A percentile compares a stretch with the other conserved stretches of the same genome.
Conservation (phyloP, 2,888 invertebrate genomes). For the Heliconius cydno region DNA sequence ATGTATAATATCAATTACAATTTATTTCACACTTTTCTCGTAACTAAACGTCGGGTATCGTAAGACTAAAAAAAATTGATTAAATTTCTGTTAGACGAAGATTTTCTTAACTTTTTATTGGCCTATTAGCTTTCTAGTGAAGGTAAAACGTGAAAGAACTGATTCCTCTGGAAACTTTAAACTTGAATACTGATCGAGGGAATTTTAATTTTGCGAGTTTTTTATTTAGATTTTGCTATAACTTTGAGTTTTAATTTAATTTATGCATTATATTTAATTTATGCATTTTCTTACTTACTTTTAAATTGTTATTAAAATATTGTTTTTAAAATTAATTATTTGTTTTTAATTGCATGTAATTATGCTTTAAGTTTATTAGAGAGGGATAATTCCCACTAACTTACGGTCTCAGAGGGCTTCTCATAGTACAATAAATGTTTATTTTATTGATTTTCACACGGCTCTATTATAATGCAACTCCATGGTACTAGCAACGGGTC, state of each 20-base stretch:
- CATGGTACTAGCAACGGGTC: conserved; percentile 24
- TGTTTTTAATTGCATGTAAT: background rate
- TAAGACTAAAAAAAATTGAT: conserved; percentile 57
- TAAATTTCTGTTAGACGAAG: conserved; percentile 48
- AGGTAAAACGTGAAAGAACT: conserved; percentile 38
- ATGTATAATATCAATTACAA: background rate
- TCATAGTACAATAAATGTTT: conserved; percentile 73
- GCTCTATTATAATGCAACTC: conserved; percentile 66
- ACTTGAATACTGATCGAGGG: conserved; percentile 27
- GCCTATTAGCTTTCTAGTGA: conserved; percentile 44
- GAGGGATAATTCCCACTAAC: conserved; percentile 44
- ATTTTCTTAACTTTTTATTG: conserved; percentile 46
- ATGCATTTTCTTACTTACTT: background rate
- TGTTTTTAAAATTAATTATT: background rate
- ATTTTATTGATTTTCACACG: conserved; percentile 83
- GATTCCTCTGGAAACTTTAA: conserved; percentile 38
- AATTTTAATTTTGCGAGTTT: conserved; percentile 13
- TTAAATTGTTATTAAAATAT: background rate
- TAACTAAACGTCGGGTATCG: conserved; percentile 54
- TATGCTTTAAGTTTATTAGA: conserved; percentile 35
- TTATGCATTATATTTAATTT: conserved; percentile 1
- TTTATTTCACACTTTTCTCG: conserved; percentile 22
- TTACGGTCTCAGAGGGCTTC: conserved; percentile 38
- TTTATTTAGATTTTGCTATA: conserved; percentile 14
- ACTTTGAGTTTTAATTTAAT: conserved; percentile 17